Percentiles rank a stretch among this genome's conserved stretches.
These are phyloP conservation scores for Girardia tigrina DNA, from an alignment of 2,888 invertebrate genomes.

Conservation along the genomic window DNA sequence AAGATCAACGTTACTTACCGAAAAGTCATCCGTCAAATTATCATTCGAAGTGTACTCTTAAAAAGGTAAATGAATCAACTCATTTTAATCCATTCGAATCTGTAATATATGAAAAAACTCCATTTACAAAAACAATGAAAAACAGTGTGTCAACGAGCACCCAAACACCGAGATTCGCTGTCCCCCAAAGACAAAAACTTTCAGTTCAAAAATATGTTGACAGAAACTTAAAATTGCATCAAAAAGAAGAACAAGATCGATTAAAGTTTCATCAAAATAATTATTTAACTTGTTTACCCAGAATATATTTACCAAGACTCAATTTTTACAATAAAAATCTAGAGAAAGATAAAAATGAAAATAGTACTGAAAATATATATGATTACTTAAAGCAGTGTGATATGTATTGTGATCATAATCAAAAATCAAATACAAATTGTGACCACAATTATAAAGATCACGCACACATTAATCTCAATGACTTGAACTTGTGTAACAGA, in stretches of 20 bases:
- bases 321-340: not conserved
- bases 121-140: not conserved
- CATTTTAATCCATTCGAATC: not conserved
- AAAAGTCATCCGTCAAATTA: not conserved
- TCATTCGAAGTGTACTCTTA: not conserved
- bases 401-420: not conserved
- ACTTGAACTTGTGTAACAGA: no score
- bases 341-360: not conserved
- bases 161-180: not conserved
- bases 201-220: not conserved
- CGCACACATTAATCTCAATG: no score
- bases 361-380: not conserved
- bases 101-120: not conserved
- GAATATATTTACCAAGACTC: not conserved
- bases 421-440: not conserved
- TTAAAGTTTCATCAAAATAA: slow-evolving; percentile 14
- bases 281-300: not conserved
- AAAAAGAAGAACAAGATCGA: not conserved
- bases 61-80: not conserved
- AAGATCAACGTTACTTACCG: not conserved
- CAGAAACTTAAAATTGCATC: not conserved
- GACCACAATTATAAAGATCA: no score
- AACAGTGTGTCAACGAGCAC: not conserved
- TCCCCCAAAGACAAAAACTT: not conserved
- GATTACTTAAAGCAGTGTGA: not conserved